Percentiles rank a stretch among this genome's conserved stretches.
phyloP scores from a whole-genome alignment of 2,113 vertebrate species.

The Dasyprocta punctata region DNA sequence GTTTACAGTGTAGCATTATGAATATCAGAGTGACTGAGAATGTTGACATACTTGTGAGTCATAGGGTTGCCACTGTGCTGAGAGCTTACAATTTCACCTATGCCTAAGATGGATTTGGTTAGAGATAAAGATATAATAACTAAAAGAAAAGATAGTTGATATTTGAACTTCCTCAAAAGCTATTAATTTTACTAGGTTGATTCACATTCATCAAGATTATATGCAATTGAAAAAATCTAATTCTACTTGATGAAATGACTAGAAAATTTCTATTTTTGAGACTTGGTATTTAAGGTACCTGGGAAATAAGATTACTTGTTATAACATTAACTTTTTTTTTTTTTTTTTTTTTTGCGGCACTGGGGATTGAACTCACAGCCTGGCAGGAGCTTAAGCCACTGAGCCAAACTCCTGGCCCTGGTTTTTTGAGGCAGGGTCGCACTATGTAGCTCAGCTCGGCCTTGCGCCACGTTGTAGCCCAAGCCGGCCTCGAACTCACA shows the following conservation, averaged over 20 bases:
- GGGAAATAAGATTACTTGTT: neutral
- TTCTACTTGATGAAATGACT: neutral
- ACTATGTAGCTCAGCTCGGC: no score
- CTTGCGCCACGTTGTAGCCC: no score
- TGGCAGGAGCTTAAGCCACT: no score
- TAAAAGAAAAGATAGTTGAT: neutral
- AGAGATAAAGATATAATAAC: neutral
- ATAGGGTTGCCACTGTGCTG: neutral
- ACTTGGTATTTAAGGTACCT: neutral
- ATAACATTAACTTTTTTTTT: neutral
- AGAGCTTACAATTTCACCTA: neutral
- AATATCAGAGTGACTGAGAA: neutral
- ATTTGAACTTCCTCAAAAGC: neutral
- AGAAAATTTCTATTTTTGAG: neutral
- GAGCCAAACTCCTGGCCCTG: no score
- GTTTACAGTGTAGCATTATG: neutral
- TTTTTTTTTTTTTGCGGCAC: no score
- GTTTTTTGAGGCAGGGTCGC: no score
- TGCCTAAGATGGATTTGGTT: neutral
- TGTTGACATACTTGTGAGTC: neutral
- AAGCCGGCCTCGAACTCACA: no score
- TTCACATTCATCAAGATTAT: constrained; percentile 1
- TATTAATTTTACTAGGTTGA: neutral
- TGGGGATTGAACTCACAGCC: no score
- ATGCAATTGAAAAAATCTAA: no score